phyloP scores from a whole-genome alignment of 2,113 vertebrate genomes.

The Sigmodon hispidus region DNA sequence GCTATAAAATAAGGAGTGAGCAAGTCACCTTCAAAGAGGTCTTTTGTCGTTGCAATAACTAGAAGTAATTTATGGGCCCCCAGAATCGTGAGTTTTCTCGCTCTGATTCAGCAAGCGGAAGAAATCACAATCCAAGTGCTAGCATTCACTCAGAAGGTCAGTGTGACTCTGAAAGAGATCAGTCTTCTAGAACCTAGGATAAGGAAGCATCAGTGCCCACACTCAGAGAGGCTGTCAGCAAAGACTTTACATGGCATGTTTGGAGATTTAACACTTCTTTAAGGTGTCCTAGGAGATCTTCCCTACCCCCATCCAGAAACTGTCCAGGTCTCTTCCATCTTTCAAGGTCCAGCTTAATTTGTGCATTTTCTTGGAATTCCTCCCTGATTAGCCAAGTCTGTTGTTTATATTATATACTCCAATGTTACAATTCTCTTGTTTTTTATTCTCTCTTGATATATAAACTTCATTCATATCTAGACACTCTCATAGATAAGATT shows the following conservation, averaged over 20 bases:
- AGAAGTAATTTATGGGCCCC: constrained; percentile 84
- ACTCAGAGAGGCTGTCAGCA: background rate
- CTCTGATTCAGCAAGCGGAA: constrained; percentile 81
- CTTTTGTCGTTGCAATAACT: constrained; percentile 87
- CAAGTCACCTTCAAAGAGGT: constrained; percentile 91
- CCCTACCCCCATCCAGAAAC: background rate
- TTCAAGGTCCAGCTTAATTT: background rate
- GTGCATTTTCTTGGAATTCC: constrained; percentile 14
- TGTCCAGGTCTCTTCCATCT: background rate
- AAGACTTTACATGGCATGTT: background rate
- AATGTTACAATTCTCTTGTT: background rate
- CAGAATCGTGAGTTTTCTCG: constrained; percentile 86
- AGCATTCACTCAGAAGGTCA: constrained; percentile 68
- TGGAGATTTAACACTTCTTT: background rate
- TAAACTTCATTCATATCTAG: background rate
- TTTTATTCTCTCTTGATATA: background rate
- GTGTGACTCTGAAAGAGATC: constrained; percentile 49
- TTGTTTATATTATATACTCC: background rate
- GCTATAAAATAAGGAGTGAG: constrained; percentile 90
- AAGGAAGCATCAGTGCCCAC: background rate
- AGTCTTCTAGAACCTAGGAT: background rate
- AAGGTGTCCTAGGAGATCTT: background rate
- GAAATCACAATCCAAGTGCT: constrained; percentile 79
- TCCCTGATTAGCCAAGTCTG: background rate
- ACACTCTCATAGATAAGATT: background rate